phyloP scores from a whole-genome alignment of 2,888 invertebrate species.

The Pterostichus madidus region DNA sequence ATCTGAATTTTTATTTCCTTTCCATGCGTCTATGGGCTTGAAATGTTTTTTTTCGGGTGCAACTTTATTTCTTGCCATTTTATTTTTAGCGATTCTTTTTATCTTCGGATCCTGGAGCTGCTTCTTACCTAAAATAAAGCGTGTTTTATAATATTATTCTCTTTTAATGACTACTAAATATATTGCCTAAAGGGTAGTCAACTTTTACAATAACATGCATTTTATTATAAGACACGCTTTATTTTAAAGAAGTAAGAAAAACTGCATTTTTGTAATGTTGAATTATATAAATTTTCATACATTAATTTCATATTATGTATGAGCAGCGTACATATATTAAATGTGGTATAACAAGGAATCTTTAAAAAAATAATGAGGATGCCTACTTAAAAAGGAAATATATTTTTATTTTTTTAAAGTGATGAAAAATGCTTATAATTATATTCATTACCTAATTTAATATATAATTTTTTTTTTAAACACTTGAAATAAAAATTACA shows the following conservation, averaged over 20 bases:
- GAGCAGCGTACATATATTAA: no score
- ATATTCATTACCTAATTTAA: no score
- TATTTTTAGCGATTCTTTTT: neutral
- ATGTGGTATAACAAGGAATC: no score
- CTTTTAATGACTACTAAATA: slow-evolving; percentile 40
- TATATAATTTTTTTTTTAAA: no score
- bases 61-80: slow-evolving; percentile 55
- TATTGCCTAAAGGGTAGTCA: slow-evolving; percentile 37
- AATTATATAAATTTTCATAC: no score
- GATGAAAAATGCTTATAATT: no score
- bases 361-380: no score
- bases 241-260: slow-evolving; percentile 58
- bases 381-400: no score
- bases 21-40: slow-evolving; percentile 1
- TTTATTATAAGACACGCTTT: slow-evolving; percentile 69
- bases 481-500: neutral
- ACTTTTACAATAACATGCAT: neutral
- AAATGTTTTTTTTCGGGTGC: slow-evolving; percentile 27
- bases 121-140: slow-evolving; percentile 71
- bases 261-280: neutral
- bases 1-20: slow-evolving; percentile 1
- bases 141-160: slow-evolving; percentile 68
- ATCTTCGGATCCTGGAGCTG: neutral
- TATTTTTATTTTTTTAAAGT: no score
- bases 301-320: no score